Percentiles rank a stretch among this genome's conserved stretches.
Conservation (phyloP, 2,888 invertebrate genomes). For the Caenorhabditis plicata region DNA sequence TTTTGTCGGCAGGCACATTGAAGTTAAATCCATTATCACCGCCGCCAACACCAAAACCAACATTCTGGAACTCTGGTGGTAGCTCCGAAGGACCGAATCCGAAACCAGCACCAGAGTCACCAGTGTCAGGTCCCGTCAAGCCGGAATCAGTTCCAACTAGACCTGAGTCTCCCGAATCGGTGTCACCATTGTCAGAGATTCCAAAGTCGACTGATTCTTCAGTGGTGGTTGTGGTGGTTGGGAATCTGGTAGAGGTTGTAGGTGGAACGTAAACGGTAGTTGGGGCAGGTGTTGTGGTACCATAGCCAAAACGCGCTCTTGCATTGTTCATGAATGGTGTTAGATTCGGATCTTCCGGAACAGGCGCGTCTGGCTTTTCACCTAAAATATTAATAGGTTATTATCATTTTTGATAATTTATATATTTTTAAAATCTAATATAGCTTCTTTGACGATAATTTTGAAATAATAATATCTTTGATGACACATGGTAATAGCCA, state of each 20-base stretch:
- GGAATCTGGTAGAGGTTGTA: constrained; percentile 36
- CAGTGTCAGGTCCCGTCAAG: not conserved
- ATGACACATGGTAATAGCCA: too few relatives aligned
- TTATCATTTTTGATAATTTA: too few relatives aligned
- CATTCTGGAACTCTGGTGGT: constrained; percentile 47
- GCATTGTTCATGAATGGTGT: constrained; percentile 52
- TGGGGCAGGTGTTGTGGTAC: constrained; percentile 15
- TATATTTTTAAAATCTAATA: too few relatives aligned
- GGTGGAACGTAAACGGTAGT: constrained; percentile 27
- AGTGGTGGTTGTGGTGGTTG: constrained; percentile 41
- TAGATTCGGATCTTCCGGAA: constrained; percentile 40
- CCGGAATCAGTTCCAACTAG: constrained; percentile 4
- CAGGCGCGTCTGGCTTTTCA: constrained; percentile 17
- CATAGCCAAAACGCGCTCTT: constrained; percentile 37
- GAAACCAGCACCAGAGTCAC: constrained; percentile 39
- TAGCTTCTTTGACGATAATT: too few relatives aligned
- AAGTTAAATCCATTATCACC: constrained; percentile 42
- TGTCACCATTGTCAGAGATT: constrained; percentile 6
- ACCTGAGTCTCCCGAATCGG: constrained; percentile 9
- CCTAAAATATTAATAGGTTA: constrained; percentile 21
- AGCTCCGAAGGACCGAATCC: constrained; percentile 49
- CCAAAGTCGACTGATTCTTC: constrained; percentile 20
- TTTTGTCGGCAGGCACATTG: constrained; percentile 29
- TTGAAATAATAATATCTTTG: too few relatives aligned
- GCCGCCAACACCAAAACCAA: constrained; percentile 42